Base-by-base conservation (phyloP, 2,113 vertebrate genomes). In the Fukomys damarensis region DNA sequence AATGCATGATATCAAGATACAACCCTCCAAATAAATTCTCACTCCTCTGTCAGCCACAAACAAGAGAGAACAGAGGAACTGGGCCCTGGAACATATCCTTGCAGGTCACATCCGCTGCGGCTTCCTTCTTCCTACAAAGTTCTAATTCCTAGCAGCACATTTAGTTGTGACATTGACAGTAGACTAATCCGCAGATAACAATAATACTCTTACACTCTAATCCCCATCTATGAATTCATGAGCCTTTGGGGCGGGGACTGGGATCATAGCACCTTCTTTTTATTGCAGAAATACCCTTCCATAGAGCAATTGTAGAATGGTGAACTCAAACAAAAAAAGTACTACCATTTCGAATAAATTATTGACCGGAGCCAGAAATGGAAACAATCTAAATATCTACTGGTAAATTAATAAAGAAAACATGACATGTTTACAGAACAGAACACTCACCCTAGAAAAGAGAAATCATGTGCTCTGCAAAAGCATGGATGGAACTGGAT, bases 241-340 rank as follows among this genome's bases (percentile, higher is more conserved):
- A 28, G 24, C 43, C 2, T 46, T 43, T 2, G 7, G 32, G 19
- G 13, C 1, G 6, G 24, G 12, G 41, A 12, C 16, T 20, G 1
- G 24, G 43, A 5, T 10, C 11, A 30, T 41, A 38, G 24, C 16
- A 17, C 7, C 3, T 41, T 28, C 19, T 11, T 38, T 61, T 3
- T 63, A 41, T 20, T 32, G 61, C 0, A 52, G 38, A 70, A 70
- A 80, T 13, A 70, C 20, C 3, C 35, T 91, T 74, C 4, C 13
- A 35, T 13, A 35, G 8, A 17, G 38, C 4, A 81, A 7, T 5
- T 72, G 9, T 10, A 14, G 41, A 32, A 80, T 13, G 5, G 3
- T 70, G 38, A 70, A 61, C 9, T 43, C 35, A 43, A 28, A 54
- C 32, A 61, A 46, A 86, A 14, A 0, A 85, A 12, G 32, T 28